These are phyloP conservation scores for Aphis gossypii DNA, from an alignment of 1,140 invertebrate genomes.

Conservation along the genomic window DNA sequence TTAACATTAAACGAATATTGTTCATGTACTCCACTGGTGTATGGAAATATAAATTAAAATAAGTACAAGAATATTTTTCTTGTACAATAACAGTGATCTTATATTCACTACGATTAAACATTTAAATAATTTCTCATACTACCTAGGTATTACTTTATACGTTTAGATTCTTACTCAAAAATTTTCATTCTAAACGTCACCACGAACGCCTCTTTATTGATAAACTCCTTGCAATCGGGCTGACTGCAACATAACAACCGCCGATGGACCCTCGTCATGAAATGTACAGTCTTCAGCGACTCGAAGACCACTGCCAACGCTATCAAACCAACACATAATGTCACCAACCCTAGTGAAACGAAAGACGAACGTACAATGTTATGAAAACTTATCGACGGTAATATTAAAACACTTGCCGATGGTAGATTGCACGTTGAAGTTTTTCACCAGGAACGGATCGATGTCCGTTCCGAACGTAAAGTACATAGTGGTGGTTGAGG, in stretches of 20 bases:
- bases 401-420: background rate
- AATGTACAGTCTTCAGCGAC: slow-evolving; percentile 46
- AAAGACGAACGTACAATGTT: background rate
- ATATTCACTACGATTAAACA: background rate
- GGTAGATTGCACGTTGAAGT: slow-evolving; percentile 14
- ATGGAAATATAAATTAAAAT: background rate
- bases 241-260: slow-evolving; percentile 43
- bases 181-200: slow-evolving; percentile 42
- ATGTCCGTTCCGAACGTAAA: slow-evolving; percentile 42
- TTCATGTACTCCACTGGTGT: background rate
- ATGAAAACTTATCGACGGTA: background rate
- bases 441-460: slow-evolving; percentile 26
- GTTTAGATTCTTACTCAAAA: slow-evolving; percentile 3
- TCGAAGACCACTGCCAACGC: slow-evolving; percentile 33
- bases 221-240: slow-evolving; percentile 28
- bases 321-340: slow-evolving; percentile 40
- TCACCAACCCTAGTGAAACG: background rate
- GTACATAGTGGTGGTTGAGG: background rate
- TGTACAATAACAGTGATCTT: background rate
- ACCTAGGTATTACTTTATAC: too few relatives aligned
- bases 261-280: slow-evolving; percentile 32
- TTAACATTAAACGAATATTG: background rate
- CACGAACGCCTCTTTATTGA: background rate
- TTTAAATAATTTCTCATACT: background rate
- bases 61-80: background rate